These are phyloP conservation scores for Acropternis orthonyx DNA, from an alignment of 2,797 vertebrate species.

Conservation along the genomic window DNA sequence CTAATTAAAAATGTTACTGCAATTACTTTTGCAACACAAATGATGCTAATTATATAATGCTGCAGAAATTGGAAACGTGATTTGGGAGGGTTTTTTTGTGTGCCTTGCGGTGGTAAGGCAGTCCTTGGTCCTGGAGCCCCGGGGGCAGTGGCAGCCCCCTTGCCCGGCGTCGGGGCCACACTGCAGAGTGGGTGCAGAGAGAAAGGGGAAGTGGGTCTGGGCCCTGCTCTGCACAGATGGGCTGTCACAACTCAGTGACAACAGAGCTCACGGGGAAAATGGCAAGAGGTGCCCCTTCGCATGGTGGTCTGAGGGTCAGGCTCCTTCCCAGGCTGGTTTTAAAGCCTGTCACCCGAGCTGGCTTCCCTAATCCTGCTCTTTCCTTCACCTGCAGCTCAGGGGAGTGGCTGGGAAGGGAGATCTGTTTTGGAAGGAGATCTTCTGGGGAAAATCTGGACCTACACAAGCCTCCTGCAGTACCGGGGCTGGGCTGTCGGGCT, in stretches of 20 bases:
- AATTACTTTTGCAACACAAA: conserved; percentile 69
- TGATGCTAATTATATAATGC: conserved; percentile 63
- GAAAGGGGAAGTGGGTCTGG: neutral
- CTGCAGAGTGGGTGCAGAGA: neutral
- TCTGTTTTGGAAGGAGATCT: neutral
- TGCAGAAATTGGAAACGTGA: conserved; percentile 21
- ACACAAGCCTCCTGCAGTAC: neutral
- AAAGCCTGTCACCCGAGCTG: neutral
- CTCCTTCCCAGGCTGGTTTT: neutral
- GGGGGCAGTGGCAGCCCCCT: neutral
- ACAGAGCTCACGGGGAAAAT: fast-evolving
- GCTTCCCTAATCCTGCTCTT: neutral
- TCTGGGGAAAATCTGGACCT: neutral
- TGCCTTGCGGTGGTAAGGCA: fast-evolving
- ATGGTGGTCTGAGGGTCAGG: fast-evolving
- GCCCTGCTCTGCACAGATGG: neutral
- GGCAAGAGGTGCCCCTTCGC: fast-evolving
- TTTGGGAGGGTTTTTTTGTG: neutral
- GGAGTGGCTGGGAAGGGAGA: neutral
- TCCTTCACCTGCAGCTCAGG: neutral
- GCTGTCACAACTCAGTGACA: neutral
- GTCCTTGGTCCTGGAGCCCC: fast-evolving
- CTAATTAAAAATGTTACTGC: conserved; percentile 70
- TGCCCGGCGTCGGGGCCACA: fast-evolving
- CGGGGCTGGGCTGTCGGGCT: fast-evolving